phyloP scores from a whole-genome alignment of 37 sponge, comb jelly and placozoan genomes.

The Haliclona indistincta region DNA sequence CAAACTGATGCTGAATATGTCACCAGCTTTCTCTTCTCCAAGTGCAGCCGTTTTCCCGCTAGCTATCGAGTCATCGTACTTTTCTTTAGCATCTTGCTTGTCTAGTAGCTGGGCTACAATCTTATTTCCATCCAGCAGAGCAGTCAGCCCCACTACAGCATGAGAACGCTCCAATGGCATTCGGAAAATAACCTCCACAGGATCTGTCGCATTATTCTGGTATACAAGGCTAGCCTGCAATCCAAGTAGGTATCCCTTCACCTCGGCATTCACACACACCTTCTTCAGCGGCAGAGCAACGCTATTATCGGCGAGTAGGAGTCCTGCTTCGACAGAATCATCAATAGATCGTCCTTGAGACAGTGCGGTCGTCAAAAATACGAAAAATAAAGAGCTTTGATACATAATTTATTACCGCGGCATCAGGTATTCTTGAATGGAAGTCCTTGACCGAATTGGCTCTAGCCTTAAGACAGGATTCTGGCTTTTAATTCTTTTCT shows the following conservation, averaged over 20 bases:
- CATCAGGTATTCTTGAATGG: too few species aligned
- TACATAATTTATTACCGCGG: too few species aligned
- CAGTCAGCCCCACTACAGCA: slow-evolving; percentile 40
- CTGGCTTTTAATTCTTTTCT: too few species aligned
- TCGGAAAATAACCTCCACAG: slow-evolving; percentile 49
- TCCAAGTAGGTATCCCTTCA: slow-evolving; percentile 28
- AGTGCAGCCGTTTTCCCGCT: slow-evolving; percentile 42
- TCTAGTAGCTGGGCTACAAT: slow-evolving; percentile 54
- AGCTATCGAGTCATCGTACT: slow-evolving; percentile 54
- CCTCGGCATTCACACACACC: slow-evolving; percentile 15
- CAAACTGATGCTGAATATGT: slow-evolving; percentile 42
- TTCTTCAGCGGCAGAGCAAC: not conserved
- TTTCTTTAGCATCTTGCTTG: slow-evolving; percentile 45
- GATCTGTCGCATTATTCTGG: slow-evolving; percentile 30
- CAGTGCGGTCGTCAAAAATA: too few species aligned
- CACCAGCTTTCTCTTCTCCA: slow-evolving; percentile 32
- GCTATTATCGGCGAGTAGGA: not conserved
- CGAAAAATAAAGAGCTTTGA: too few species aligned
- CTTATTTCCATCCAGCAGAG: slow-evolving; percentile 43
- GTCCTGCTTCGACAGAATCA: not conserved
- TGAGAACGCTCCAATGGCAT: slow-evolving; percentile 44
- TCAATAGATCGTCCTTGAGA: not conserved
- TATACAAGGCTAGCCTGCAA: slow-evolving; percentile 15
- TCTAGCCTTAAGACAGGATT: too few species aligned
- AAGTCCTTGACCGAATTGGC: too few species aligned